Percentiles rank a stretch among this genome's conserved stretches.
These are phyloP conservation scores for Paedocypris micromegethes DNA, from an alignment of 2,797 vertebrate genomes.

Conservation along the genomic window DNA sequence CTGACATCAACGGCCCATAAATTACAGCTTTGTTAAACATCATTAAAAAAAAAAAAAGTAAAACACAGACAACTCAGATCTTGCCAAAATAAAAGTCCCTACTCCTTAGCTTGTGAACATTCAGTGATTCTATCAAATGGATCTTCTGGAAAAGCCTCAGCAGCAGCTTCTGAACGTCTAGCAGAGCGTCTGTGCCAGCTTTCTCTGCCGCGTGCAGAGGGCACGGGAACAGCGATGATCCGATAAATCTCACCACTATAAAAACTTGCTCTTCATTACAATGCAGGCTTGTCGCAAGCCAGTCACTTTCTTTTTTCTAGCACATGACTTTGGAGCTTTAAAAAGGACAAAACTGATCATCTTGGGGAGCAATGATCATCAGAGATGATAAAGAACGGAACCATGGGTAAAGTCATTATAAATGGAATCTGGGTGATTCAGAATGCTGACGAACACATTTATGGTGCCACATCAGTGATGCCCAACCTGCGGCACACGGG, in stretches of 20 bases:
- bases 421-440: neutral
- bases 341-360: constrained; percentile 26
- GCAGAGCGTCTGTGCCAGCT: neutral
- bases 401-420: constrained; percentile 2
- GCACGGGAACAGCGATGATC: constrained; percentile 41
- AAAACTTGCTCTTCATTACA: constrained; percentile 45
- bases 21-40: neutral
- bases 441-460: neutral
- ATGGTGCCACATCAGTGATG: neutral
- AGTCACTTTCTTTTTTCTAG: constrained; percentile 30
- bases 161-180: constrained; percentile 22
- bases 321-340: constrained; percentile 31
- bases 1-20: no score
- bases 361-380: constrained; percentile 23
- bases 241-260: constrained; percentile 40
- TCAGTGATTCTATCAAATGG: constrained; percentile 24
- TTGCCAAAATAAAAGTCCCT: neutral
- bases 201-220: constrained; percentile 28
- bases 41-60: neutral
- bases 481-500: no score
- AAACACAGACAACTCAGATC: neutral
- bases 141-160: constrained; percentile 17
- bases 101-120: neutral
- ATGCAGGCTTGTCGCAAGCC: constrained; percentile 35
- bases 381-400: neutral